Base-by-base conservation (phyloP, 2,113 vertebrate genomes). In the Amazona guildingii region DNA sequence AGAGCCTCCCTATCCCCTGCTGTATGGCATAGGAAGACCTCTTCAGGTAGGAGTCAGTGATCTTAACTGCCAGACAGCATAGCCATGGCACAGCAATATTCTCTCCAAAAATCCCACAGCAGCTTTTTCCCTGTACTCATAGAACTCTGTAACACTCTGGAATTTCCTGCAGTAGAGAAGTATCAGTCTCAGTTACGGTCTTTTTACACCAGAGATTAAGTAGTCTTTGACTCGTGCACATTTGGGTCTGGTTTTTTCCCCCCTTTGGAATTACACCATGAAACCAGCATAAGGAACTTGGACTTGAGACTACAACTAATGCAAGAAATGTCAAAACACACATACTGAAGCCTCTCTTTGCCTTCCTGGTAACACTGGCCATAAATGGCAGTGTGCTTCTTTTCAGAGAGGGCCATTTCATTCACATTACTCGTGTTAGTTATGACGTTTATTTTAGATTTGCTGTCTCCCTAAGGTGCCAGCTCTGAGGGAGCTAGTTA, bases 401-500 rank as follows among this genome's bases (percentile, higher is more conserved):
- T 0, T 21, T 64, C 4, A 1, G 61, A 95, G 18, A 92, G 44
- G 52, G 16, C 69, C 77, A 29, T 92, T 93, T 84, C 62, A 44
- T 79, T 83, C 86, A 37, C 46, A 43, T 76, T 90, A 24, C 86
- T 66, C 62, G 29, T 4, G 14, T 64, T 67, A 90, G 61, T 72
- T 72, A 59, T 11, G 66, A 46, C 73, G 76, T 92, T 94, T 96
- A 78, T 73, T 85, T 88, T 88, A 91, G 86, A 70, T 88, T 79
- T 79, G 24, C 80, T 17, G 7, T 79, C 68, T 93, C 80, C 66
- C 63, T 59, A 54, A 94, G 93, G 70, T 92, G 89, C 85, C 83
- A 92, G 78, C 90, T 86, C 90, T 37, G 79, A 79, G 90, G 80
- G 68, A 90, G 87, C 81, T 90, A 88, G 85, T 97, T 72, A 90